Base-by-base conservation (phyloP, 30 jellyfish, hydroid and myxozoan species). In the Aurelia coerulea region DNA sequence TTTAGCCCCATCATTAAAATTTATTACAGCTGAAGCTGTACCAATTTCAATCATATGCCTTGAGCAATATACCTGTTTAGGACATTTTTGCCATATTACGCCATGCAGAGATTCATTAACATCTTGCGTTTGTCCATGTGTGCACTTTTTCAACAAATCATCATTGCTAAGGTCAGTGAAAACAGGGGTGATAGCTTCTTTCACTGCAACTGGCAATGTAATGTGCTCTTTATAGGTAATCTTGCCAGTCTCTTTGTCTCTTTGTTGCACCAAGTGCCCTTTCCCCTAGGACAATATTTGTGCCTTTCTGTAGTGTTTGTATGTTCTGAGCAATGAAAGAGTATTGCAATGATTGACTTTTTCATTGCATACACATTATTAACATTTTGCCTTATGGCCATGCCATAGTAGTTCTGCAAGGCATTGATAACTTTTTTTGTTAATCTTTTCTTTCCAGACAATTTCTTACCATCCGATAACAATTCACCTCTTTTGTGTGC, bases 211-310 rank as follows among this genome's bases (percentile, higher is more conserved):
- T 41, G 83, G 83, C 15, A 85, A 62, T 46, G 39, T 73, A 46
- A 85, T 39, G 17, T 41, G 75, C 23, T 32, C 91, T 54, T 84
- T 84, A 53, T 83, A 68, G 31, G 90, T 69, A 14, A 70, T 72
- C 41, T 72, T 63, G 39, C 90, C 84, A 19, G 92, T 83, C 29
- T 46, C 54, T 50, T 54, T 83, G 73, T 68, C 90, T 23, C 65
- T 33, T 66, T 83, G 92, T 68, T 83, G 65, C 92, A 83, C 89
- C 92, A 69, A 41, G 83, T 68, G 67, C 69, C 92, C 33, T 34
- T 23, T 18, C 82, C 59, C 10, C 62, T 35, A 14, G 89, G 90
- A 42, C 89, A 68, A 73, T 17, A 83, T 66, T 72, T 88, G 73
- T 83, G 92, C 54, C 84, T 16, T 3, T 68, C 76, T 54, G 15